A percentile compares a stretch with the other conserved stretches of the same genome.
Evolutionary conservation across 2,888 invertebrate species (phyloP).

Genomic region (Masnerella sp.): DNA sequence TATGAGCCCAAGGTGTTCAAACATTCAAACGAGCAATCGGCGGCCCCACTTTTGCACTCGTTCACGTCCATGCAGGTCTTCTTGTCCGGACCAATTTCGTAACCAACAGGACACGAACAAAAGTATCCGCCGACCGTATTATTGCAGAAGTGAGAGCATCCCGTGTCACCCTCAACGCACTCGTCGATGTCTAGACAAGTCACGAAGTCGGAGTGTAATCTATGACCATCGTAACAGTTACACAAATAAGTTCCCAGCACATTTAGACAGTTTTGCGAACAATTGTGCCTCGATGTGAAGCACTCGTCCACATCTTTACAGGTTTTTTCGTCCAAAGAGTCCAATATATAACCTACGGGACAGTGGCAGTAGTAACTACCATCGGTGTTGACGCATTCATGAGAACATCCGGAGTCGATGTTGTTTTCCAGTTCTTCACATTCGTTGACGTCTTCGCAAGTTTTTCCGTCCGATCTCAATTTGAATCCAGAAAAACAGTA

Average conservation of each 20-base stretch:
- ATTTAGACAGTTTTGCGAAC: constrained; percentile 70
- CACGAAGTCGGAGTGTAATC: constrained; percentile 70
- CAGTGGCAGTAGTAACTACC: constrained; percentile 80
- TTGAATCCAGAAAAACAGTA: constrained; percentile 79
- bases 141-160: constrained; percentile 78
- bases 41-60: constrained; percentile 75
- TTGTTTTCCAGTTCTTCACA: constrained; percentile 74
- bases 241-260: constrained; percentile 75
- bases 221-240: constrained; percentile 70
- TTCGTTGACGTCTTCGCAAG: constrained; percentile 76
- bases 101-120: constrained; percentile 80
- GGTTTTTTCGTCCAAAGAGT: constrained; percentile 74
- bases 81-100: constrained; percentile 75
- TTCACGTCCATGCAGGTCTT: constrained; percentile 76
- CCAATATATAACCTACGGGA: constrained; percentile 76
- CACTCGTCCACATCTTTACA: constrained; percentile 79
- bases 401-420: constrained; percentile 73
- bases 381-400: constrained; percentile 79
- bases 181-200: constrained; percentile 75
- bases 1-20: constrained; percentile 76
- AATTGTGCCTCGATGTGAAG: constrained; percentile 67
- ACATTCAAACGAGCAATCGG: constrained; percentile 79
- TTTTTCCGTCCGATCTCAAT: constrained; percentile 68
- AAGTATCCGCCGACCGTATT: constrained; percentile 79
- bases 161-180: constrained; percentile 74